Evolutionary conservation across 2,888 invertebrate genomes (phyloP).

Genomic region (Dynastes maya): DNA sequence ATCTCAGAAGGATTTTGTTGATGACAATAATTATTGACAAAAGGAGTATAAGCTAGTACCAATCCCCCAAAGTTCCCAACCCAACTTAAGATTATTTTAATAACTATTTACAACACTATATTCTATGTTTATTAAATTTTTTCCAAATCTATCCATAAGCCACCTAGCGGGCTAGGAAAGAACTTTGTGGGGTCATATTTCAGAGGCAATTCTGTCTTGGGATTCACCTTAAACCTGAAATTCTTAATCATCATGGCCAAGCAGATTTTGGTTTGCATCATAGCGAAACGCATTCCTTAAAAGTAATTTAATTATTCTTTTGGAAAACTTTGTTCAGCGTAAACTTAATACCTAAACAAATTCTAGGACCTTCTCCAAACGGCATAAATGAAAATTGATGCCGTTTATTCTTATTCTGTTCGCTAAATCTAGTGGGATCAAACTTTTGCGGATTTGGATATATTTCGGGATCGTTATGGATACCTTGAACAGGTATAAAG

Average conservation of each 20-base stretch:
- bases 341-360: conserved; percentile 71
- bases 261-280: conserved; percentile 57
- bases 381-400: conserved; percentile 72
- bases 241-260: conserved; percentile 53
- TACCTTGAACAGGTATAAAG: conserved; percentile 73
- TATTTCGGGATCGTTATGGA: conserved; percentile 75
- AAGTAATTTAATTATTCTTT: background rate
- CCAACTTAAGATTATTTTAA: no score
- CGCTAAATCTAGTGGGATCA: conserved; percentile 74
- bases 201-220: conserved; percentile 52
- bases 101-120: background rate
- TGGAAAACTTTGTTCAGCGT: background rate
- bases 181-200: conserved; percentile 52
- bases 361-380: conserved; percentile 75
- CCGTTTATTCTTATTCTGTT: conserved; percentile 69
- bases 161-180: conserved; percentile 52
- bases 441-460: conserved; percentile 74
- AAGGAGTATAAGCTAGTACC: no score
- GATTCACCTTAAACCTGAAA: conserved; percentile 54
- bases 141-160: conserved; percentile 53
- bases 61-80: no score
- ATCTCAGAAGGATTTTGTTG: no score
- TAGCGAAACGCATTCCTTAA: conserved; percentile 57
- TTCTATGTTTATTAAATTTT: conserved; percentile 19
- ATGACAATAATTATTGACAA: no score